A percentile compares a stretch with the other conserved stretches of the same genome.
Evolutionary conservation across 1,140 invertebrate genomes (phyloP).

Genomic region (Steinernema khuongi): DNA sequence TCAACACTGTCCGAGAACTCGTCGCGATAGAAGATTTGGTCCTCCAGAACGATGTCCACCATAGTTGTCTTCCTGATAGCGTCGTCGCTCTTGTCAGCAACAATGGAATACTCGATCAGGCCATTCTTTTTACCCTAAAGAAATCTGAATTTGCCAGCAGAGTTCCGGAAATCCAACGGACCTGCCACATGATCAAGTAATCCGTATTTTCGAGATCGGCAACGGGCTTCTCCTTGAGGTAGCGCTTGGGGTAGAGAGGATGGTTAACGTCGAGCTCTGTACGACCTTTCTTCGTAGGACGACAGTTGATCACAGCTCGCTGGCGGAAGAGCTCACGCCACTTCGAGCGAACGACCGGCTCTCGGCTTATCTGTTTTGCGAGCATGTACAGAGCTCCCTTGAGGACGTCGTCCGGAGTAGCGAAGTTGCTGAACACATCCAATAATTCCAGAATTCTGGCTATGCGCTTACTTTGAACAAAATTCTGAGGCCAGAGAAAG

Average conservation of each 20-base stretch:
- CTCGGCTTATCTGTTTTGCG: slow-evolving; percentile 81
- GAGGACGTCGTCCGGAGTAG: slow-evolving; percentile 48
- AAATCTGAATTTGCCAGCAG: slow-evolving; percentile 28
- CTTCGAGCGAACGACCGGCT: slow-evolving; percentile 75
- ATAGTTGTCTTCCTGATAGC: slow-evolving; percentile 14
- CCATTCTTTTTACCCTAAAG: slow-evolving; percentile 24
- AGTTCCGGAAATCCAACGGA: background rate
- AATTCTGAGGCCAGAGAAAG: slow-evolving; percentile 22
- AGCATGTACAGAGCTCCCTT: slow-evolving; percentile 87
- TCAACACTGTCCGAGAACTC: slow-evolving; percentile 92
- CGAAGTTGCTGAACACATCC: slow-evolving; percentile 34
- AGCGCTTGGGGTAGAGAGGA: slow-evolving; percentile 74
- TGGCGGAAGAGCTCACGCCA: slow-evolving; percentile 85
- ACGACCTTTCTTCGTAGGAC: slow-evolving; percentile 71
- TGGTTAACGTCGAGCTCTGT: slow-evolving; percentile 72
- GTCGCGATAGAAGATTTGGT: slow-evolving; percentile 65
- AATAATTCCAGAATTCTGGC: background rate
- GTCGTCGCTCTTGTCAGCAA: background rate
- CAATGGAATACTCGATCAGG: slow-evolving; percentile 6
- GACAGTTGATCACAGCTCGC: slow-evolving; percentile 74
- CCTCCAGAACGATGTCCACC: slow-evolving; percentile 27
- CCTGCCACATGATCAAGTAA: slow-evolving; percentile 35
- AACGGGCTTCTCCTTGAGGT: slow-evolving; percentile 88
- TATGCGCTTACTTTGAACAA: slow-evolving; percentile 25
- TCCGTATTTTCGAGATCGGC: slow-evolving; percentile 68